These are phyloP conservation scores for Ennomos quercinarius DNA, from an alignment of 2,888 invertebrate species.

Conservation along the genomic window DNA sequence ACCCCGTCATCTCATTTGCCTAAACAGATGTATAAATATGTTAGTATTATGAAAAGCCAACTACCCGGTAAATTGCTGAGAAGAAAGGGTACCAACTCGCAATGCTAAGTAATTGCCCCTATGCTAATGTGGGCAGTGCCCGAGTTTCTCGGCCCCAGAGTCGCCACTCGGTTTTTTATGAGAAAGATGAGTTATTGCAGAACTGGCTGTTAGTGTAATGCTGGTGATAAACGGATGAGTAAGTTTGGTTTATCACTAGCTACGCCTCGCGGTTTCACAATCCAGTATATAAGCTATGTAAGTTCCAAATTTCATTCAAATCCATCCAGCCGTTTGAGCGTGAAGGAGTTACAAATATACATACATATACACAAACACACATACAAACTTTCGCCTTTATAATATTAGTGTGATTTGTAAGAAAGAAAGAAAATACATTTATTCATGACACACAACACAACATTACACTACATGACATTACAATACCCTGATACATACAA, in stretches of 20 bases:
- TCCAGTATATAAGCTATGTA: no score
- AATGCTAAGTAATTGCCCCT: slow-evolving; percentile 50
- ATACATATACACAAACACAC: no score
- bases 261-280: no score
- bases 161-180: slow-evolving; percentile 30
- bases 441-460: no score
- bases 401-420: no score
- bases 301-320: no score
- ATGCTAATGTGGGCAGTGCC: slow-evolving; percentile 46
- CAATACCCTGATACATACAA: no score
- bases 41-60: slow-evolving; percentile 42
- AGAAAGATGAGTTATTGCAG: slow-evolving; percentile 31
- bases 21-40: slow-evolving; percentile 42
- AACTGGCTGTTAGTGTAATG: slow-evolving; percentile 28
- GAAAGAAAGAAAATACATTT: no score
- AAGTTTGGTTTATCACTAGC: neutral
- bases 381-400: no score
- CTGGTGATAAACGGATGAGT: slow-evolving; percentile 13
- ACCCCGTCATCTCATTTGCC: slow-evolving; percentile 42
- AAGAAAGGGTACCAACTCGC: slow-evolving; percentile 34
- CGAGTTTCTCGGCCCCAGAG: slow-evolving; percentile 12
- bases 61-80: slow-evolving; percentile 40
- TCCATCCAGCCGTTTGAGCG: no score
- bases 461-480: no score
- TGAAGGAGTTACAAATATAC: no score